Evolutionary conservation across 2,113 vertebrate genomes (phyloP).

Genomic region (Herpetotheres cachinnans): DNA sequence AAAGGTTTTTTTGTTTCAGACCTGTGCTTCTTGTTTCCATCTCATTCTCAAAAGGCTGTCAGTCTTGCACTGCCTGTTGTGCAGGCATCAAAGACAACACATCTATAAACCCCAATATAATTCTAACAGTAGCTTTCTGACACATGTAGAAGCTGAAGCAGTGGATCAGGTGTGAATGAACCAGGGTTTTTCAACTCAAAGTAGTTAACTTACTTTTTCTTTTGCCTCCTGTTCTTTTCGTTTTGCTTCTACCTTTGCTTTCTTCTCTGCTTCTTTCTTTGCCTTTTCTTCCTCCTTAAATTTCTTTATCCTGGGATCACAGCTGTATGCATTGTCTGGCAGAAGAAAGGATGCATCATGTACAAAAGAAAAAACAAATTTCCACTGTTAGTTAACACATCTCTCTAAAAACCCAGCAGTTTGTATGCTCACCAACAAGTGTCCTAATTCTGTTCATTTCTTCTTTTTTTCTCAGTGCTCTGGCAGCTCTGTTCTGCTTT

Average conservation of each 20-base stretch:
- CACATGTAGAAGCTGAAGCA: neutral
- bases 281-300: constrained; percentile 98
- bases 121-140: neutral
- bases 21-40: neutral
- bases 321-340: constrained; percentile 92
- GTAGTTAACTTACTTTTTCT: constrained; percentile 82
- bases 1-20: neutral
- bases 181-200: neutral
- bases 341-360: constrained; percentile 1
- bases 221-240: constrained; percentile 93
- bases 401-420: neutral
- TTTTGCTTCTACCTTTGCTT: constrained; percentile 94
- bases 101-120: neutral
- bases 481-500: constrained; percentile 94
- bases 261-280: constrained; percentile 97
- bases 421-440: constrained; percentile 77
- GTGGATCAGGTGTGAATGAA: neutral
- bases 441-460: constrained; percentile 98
- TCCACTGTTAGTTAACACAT: neutral
- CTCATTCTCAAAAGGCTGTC: neutral
- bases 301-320: constrained; percentile 96
- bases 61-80: neutral
- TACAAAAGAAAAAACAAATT: neutral
- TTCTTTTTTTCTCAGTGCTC: constrained; percentile 95
- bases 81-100: neutral